Evolutionary conservation across 37 sponge, comb jelly and placozoan genomes (phyloP).

Genomic region (Spongia lamella): DNA sequence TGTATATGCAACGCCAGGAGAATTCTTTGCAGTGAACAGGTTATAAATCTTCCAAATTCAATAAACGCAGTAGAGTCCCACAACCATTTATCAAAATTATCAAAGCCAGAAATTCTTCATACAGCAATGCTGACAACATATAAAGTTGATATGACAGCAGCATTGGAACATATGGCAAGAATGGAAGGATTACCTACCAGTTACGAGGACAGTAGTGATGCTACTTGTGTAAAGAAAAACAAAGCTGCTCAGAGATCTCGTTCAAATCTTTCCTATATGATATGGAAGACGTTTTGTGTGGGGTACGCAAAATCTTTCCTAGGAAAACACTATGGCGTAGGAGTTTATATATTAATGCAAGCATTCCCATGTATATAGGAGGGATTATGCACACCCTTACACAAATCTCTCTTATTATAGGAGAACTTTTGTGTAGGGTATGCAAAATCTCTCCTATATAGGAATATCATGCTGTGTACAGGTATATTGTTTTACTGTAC

Average conservation of each 20-base stretch:
- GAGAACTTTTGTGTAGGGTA: too few relatives aligned
- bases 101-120: constrained; percentile 12
- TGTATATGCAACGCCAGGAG: too few relatives aligned
- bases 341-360: too few relatives aligned
- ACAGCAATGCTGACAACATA: constrained; percentile 10
- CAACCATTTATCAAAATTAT: constrained; percentile 5
- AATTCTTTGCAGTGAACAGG: not conserved
- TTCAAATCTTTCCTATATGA: not conserved
- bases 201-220: constrained; percentile 1
- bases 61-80: constrained; percentile 41
- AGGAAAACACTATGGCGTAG: too few relatives aligned
- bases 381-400: too few relatives aligned
- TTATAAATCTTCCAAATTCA: not conserved
- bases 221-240: not conserved
- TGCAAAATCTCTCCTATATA: too few relatives aligned
- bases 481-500: too few relatives aligned
- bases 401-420: too few relatives aligned
- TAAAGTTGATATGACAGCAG: constrained; percentile 36
- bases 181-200: not conserved
- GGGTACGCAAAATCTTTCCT: too few relatives aligned
- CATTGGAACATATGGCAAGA: constrained; percentile 22
- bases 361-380: too few relatives aligned
- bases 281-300: too few relatives aligned
- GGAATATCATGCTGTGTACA: too few relatives aligned
- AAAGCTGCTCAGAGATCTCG: not conserved